These are phyloP conservation scores for Eupithecia tripunctaria DNA, from an alignment of 2,888 invertebrate genomes.

Conservation along the genomic window DNA sequence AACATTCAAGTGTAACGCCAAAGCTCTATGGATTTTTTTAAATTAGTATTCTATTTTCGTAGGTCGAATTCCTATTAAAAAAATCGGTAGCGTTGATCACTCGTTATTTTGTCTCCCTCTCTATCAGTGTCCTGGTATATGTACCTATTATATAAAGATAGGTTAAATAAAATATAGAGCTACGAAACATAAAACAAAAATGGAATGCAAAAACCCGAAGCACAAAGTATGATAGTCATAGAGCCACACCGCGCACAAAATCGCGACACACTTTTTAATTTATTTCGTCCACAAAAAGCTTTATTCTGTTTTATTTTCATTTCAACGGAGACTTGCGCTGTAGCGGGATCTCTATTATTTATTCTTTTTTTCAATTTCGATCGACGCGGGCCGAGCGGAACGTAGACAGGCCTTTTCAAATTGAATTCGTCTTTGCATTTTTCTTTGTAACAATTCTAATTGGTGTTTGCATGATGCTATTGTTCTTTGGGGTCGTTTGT, in stretches of 20 bases:
- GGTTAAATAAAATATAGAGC: background rate
- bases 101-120: background rate
- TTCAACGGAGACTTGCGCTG: constrained; percentile 84
- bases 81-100: background rate
- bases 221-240: constrained; percentile 61
- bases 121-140: background rate
- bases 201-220: constrained; percentile 45
- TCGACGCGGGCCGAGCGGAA: constrained; percentile 78
- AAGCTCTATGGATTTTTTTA: constrained; percentile 33
- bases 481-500: constrained; percentile 67
- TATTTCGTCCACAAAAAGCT: constrained; percentile 83
- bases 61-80: background rate
- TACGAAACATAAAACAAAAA: constrained; percentile 33
- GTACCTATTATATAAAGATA: background rate
- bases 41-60: constrained; percentile 20
- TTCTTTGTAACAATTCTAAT: constrained; percentile 78
- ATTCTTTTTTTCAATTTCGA: constrained; percentile 80
- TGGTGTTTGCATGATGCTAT: constrained; percentile 79
- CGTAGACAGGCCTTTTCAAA: constrained; percentile 82
- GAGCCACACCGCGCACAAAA: constrained; percentile 66
- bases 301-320: constrained; percentile 82
- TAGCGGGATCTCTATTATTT: constrained; percentile 84
- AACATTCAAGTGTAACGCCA: constrained; percentile 20
- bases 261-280: constrained; percentile 83
- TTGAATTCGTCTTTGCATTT: constrained; percentile 80